Conservation (phyloP, 2,113 vertebrate species). For the Apodemus speciosus region DNA sequence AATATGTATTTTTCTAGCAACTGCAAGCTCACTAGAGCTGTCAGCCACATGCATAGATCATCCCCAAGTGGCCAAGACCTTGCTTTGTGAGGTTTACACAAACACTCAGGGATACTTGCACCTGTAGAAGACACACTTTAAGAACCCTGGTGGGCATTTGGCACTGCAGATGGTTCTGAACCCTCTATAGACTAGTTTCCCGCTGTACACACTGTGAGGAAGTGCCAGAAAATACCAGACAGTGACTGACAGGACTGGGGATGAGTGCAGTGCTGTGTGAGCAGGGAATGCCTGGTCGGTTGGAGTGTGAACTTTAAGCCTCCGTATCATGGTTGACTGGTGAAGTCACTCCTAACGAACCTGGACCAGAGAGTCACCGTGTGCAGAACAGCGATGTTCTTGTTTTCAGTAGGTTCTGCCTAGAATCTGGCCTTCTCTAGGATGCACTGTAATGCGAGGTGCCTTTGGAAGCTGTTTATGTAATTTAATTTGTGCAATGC, state of each 20-base stretch:
- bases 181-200: neutral
- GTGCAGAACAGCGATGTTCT: neutral
- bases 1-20: neutral
- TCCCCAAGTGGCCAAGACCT: no score
- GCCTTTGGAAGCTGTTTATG: neutral
- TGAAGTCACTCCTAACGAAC: neutral
- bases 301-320: fast-evolving
- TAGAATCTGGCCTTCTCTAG: neutral
- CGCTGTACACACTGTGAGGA: no score
- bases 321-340: neutral
- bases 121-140: neutral
- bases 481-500: neutral
- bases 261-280: neutral
- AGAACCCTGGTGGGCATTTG: neutral
- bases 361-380: fast-evolving
- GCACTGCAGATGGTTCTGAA: neutral
- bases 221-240: neutral
- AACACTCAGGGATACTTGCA: neutral
- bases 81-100: neutral
- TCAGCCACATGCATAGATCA: no score
- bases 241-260: neutral
- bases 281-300: fast-evolving
- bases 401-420: neutral
- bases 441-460: neutral
- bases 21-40: neutral